Base-by-base conservation (phyloP, 1,140 invertebrate species). In the Conus ventricosus region DNA sequence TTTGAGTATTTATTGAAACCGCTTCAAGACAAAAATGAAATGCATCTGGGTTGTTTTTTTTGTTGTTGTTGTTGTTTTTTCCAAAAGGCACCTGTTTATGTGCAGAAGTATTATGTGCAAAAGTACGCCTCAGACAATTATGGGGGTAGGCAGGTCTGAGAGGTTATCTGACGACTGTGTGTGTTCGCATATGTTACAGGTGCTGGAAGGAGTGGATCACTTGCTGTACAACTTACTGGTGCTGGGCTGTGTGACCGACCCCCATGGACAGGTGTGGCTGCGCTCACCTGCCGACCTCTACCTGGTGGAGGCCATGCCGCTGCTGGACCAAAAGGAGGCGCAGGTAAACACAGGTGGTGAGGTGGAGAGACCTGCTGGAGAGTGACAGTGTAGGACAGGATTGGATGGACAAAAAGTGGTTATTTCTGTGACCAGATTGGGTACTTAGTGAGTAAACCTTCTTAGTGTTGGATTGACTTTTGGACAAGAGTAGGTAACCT, bases 261-360 rank as follows among this genome's bases (percentile, higher is more conserved):
- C n/a, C 20, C n/a, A 25, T 75, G 71, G 17, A n/a, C 88, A 91
- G 78, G 91, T 94, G 15, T 95, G 94, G 94, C 90, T 90, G n/a
- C 91, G 90, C 87, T 90, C 90, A n/a, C 85, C 89, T n/a, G 80
- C 76, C 27, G 94, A 94, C 84, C 88, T 94, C 6, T 94, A 94
- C 82, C 83, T 94, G 5, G 89, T 94, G 39, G 94, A 94, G 84
- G 92, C 91, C 25, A 93, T 93, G 90, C 93, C 94, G 23, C 71
- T 87, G n/a, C 55, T 20, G 20, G 78, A 89, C 78, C 27, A 81
- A 25, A 85, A 54, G 82, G 60, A 54, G 15, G 5, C 80, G 7
- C 71, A 83, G 67, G 87, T 87, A 87, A 39, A 5, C 20, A 27
- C 67, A 71, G 39, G 39, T 39, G 39, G 39, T 39, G 39, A 39